Conservation (phyloP, 1,140 invertebrate species). For the Zaprionus lachaisei region DNA sequence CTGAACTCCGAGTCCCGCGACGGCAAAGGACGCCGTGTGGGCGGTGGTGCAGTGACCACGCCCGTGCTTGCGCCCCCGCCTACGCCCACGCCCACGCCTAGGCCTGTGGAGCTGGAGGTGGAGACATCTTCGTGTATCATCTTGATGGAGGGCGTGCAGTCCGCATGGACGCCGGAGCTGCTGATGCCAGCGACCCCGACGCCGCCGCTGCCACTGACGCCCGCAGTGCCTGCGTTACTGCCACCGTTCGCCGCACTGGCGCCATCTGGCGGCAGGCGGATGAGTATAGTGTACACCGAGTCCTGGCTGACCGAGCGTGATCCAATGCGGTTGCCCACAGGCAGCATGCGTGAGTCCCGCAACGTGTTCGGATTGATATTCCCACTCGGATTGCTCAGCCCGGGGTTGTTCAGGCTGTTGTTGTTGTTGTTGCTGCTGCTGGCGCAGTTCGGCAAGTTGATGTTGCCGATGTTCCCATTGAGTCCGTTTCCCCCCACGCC, state of each 20-base stretch:
- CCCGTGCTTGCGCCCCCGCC: conserved; percentile 43
- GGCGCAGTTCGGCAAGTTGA: not conserved
- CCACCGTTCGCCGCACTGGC: conserved; percentile 84
- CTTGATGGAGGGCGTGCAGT: conserved; percentile 89
- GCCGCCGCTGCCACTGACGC: conserved; percentile 79
- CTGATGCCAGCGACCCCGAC: conserved; percentile 68
- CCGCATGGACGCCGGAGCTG: conserved; percentile 44
- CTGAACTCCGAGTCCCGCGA: conserved; percentile 82
- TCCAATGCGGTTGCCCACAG: conserved; percentile 75
- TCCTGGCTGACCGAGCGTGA: conserved; percentile 89
- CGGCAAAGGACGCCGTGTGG: conserved; percentile 67
- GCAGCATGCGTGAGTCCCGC: conserved; percentile 86
- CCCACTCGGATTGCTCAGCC: conserved; percentile 26
- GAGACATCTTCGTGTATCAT: conserved; percentile 92
- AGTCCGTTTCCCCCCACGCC: not conserved
- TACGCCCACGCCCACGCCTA: conserved; percentile 20
- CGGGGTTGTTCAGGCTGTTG: conserved; percentile 17
- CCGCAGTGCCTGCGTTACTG: conserved; percentile 65
- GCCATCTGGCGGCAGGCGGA: conserved; percentile 90
- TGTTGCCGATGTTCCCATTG: conserved; percentile 1
- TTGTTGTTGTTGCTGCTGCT: conserved; percentile 9
- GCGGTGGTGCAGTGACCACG: conserved; percentile 63
- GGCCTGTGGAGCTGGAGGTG: conserved; percentile 53
- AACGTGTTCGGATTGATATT: conserved; percentile 44
- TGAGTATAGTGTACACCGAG: conserved; percentile 96